A percentile compares a stretch with the other conserved stretches of the same genome.
phyloP scores from a whole-genome alignment of 2,888 invertebrate genomes.

The Frankliniella intonsa region DNA sequence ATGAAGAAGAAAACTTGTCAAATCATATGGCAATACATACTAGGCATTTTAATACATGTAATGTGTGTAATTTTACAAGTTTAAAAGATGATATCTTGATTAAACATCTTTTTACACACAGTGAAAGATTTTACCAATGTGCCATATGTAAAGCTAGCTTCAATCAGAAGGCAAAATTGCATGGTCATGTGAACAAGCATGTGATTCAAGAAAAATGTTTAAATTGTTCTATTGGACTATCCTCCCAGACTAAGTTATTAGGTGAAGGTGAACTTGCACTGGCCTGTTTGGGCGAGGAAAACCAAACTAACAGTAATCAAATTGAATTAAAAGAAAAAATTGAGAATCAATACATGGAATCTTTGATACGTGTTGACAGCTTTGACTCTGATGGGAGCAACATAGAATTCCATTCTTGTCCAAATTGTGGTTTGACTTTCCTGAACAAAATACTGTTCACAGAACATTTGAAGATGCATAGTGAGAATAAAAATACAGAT shows the following conservation, averaged over 20 bases:
- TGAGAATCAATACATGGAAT: not conserved
- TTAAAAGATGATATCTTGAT: not conserved
- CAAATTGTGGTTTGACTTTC: constrained; percentile 49
- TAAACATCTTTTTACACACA: not conserved
- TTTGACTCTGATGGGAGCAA: not conserved
- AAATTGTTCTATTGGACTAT: not conserved
- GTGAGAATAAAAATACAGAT: constrained; percentile 43
- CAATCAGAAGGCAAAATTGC: not conserved
- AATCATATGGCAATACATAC: not conserved
- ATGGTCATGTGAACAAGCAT: not conserved
- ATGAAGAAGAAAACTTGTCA: not conserved
- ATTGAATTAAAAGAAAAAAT: not conserved
- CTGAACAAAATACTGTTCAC: constrained; percentile 48
- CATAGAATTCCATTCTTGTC: constrained; percentile 49
- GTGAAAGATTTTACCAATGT: not conserved
- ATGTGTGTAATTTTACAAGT: not conserved
- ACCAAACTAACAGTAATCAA: not conserved
- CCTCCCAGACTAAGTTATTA: not conserved
- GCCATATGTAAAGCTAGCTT: not conserved
- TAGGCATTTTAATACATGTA: not conserved
- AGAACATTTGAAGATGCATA: constrained; percentile 49
- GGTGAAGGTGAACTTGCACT: not conserved
- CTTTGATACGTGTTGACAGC: not conserved
- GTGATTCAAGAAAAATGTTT: not conserved
- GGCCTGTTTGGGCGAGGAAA: not conserved